Evolutionary conservation across 2,888 invertebrate species (phyloP).

Genomic region (Hirtodrosophila cameraria): DNA sequence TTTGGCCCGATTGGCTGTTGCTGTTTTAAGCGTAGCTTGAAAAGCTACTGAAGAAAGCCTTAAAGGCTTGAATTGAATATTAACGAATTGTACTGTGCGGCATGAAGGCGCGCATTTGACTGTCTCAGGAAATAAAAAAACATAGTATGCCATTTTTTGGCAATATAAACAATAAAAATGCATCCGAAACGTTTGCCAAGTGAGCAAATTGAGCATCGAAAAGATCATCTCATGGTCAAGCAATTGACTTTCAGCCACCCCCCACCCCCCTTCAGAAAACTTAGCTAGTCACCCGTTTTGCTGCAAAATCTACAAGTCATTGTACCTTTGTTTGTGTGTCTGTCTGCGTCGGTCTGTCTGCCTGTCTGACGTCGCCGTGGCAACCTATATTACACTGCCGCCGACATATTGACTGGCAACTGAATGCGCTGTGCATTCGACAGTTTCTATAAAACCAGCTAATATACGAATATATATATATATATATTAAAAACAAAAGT

Average conservation of each 20-base stretch:
- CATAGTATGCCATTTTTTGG: constrained; percentile 45
- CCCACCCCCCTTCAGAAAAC: neutral
- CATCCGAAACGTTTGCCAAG: constrained; percentile 45
- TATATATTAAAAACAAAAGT: constrained; percentile 8
- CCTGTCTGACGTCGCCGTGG: constrained; percentile 14
- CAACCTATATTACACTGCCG: constrained; percentile 24
- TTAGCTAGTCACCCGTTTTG: constrained; percentile 14
- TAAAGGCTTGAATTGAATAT: constrained; percentile 29
- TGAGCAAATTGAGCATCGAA: constrained; percentile 12
- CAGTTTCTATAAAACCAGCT: neutral
- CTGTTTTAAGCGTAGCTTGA: constrained; percentile 53
- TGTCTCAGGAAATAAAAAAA: constrained; percentile 38
- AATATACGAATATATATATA: too few species aligned
- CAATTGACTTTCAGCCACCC: constrained; percentile 8
- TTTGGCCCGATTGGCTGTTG: constrained; percentile 9
- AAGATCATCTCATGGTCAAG: constrained; percentile 14
- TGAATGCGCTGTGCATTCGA: neutral
- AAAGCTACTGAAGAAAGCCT: constrained; percentile 38
- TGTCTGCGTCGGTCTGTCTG: constrained; percentile 13
- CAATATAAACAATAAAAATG: constrained; percentile 48
- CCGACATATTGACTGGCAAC: neutral
- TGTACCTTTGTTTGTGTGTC: constrained; percentile 58
- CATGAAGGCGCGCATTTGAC: constrained; percentile 61
- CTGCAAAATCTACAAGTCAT: constrained; percentile 74
- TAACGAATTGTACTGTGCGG: constrained; percentile 49